Percentiles rank a stretch among this genome's conserved stretches.
Evolutionary conservation across 2,888 invertebrate species (phyloP).

Genomic region (Aporophyla lueneburgensis): DNA sequence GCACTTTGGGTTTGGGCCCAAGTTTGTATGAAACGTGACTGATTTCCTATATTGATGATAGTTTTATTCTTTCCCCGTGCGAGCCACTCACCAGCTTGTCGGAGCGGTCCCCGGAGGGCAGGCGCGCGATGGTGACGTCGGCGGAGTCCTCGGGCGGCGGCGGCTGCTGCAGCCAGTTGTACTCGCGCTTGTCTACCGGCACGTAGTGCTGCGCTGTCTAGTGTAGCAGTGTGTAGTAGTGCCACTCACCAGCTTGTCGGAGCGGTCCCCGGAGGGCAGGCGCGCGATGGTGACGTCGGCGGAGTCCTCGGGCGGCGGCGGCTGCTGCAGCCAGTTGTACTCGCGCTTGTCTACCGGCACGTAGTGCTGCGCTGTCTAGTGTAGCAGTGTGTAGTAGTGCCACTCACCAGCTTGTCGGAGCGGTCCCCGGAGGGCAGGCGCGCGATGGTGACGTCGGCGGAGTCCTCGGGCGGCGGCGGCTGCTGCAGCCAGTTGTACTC

Average conservation of each 20-base stretch:
- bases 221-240: too few relatives aligned
- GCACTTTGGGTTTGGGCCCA: too few relatives aligned
- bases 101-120: conserved; percentile 96
- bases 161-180: conserved; percentile 98
- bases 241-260: conserved; percentile 94
- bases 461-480: conserved; percentile 97
- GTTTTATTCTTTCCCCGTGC: too few relatives aligned
- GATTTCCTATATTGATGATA: too few relatives aligned
- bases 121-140: conserved; percentile 95
- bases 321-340: conserved; percentile 98
- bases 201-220: conserved; percentile 97
- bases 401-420: conserved; percentile 94
- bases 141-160: conserved; percentile 98
- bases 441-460: conserved; percentile 96
- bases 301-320: conserved; percentile 97
- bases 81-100: conserved; percentile 94
- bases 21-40: too few relatives aligned
- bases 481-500: conserved; percentile 98
- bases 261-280: conserved; percentile 96
- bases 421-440: conserved; percentile 96
- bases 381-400: too few relatives aligned
- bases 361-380: conserved; percentile 97
- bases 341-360: conserved; percentile 97
- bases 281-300: conserved; percentile 96
- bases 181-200: conserved; percentile 97